Evolutionary conservation across 2,888 invertebrate species (phyloP).

Genomic region (Acanthosepion lycidas): DNA sequence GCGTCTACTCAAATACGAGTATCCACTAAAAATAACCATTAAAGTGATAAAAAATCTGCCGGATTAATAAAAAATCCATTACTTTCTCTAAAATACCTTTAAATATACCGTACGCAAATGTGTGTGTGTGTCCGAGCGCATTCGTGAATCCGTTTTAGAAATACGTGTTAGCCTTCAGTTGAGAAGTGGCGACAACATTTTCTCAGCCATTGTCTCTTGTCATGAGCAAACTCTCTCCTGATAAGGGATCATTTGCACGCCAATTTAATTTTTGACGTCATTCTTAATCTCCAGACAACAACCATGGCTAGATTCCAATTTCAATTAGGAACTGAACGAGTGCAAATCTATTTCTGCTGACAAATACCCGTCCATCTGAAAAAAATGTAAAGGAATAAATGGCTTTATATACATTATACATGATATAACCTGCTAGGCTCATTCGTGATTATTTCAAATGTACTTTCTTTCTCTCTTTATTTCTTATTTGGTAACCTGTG

Average conservation of each 20-base stretch:
- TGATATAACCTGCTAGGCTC: conserved; percentile 5
- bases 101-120: no score
- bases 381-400: background rate
- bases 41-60: no score
- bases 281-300: background rate
- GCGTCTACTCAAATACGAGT: no score
- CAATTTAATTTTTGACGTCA: background rate
- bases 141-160: no score
- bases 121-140: no score
- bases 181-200: background rate
- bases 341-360: background rate
- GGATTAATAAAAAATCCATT: no score
- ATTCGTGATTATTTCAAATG: background rate
- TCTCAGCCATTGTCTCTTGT: background rate
- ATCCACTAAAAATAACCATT: no score
- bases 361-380: background rate
- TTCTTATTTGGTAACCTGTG: background rate
- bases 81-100: no score
- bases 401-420: conserved; percentile 5
- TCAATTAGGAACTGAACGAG: background rate
- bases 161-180: background rate
- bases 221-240: background rate
- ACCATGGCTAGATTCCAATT: background rate
- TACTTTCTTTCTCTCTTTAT: background rate
- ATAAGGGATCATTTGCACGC: background rate